Evolutionary conservation across 2,797 vertebrate species (phyloP), one percentile per base, ranked within the genome.

Genomic region (Spinus pinus): DNA sequence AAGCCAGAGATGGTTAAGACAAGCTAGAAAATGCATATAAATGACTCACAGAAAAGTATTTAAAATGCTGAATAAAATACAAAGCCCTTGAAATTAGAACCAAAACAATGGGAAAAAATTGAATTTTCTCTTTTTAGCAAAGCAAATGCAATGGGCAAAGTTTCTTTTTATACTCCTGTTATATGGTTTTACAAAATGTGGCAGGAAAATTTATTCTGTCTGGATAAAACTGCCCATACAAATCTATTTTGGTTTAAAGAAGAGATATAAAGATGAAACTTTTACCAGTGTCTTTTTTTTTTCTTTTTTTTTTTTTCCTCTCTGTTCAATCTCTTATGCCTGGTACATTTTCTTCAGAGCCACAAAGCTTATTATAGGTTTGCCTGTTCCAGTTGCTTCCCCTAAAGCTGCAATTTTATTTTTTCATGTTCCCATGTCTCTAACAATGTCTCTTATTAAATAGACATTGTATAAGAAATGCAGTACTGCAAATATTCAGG

Each of bases 271-370:
- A 78, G 42, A 19, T 83, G 4, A 84, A 81, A 73, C 12, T 33
- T 62, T 62, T 37, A 64, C 35, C 30, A 30, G 20, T 31, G 42
- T 24, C 14, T 9, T 30, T 33, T 33, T 33, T 23, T 28, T 22
- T 16, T 3, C 1, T 5, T 5, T 58, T 19, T 15, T 33, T 58
- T 13, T 10, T 0, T 0, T 2, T 14, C 4, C 8, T 12, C 7
- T 10, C 56, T 27, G 4, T 66, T 64, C n/a, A 54, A 31, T 57
- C 23, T 74, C 39, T 71, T 24, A 56, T 44, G 23, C 27, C 27
- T 27, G 5, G 7, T 51, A 61, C 1, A 3, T 42, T 50, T 86
- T 33, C 9, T 81, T 28, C 50, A 65, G 14, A 27, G 44, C 6
- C 30, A 39, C n/a, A 80, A 8, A 75, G 47, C 22, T 53, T 78